Evolutionary conservation across 2,888 invertebrate genomes (phyloP).

Genomic region (Opisthograptis luteolata): DNA sequence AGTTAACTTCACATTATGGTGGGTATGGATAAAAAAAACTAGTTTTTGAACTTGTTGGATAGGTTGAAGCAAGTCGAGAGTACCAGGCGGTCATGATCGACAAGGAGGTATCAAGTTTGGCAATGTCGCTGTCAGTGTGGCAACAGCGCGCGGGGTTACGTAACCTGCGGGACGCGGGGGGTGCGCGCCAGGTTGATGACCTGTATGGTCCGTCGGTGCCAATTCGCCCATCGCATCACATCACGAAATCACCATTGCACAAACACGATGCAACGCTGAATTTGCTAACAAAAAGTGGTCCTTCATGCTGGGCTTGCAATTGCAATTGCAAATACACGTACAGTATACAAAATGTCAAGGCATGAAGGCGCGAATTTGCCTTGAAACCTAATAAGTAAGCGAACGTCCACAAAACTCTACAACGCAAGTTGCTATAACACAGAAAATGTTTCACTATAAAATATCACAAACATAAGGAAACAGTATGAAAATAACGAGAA

Average conservation of each 20-base stretch:
- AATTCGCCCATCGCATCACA: slow-evolving; percentile 79
- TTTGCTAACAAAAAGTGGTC: slow-evolving; percentile 51
- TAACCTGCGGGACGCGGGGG: slow-evolving; percentile 59
- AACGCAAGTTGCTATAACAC: not conserved
- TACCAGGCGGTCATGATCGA: slow-evolving; percentile 62
- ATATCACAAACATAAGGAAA: not conserved
- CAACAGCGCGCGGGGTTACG: slow-evolving; percentile 71
- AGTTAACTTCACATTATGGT: too few relatives aligned
- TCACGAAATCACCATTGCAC: slow-evolving; percentile 77
- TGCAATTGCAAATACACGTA: too few relatives aligned
- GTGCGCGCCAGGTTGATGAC: slow-evolving; percentile 70
- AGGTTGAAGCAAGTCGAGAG: slow-evolving; percentile 32
- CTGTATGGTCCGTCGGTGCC: slow-evolving; percentile 77
- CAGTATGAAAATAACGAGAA: slow-evolving; percentile 14
- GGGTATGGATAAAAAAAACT: slow-evolving; percentile 10
- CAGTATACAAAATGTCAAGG: slow-evolving; percentile 63
- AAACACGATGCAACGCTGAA: slow-evolving; percentile 55
- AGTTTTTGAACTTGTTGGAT: slow-evolving; percentile 30
- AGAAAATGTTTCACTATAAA: not conserved
- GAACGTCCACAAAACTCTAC: not conserved
- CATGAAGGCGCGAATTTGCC: slow-evolving; percentile 32
- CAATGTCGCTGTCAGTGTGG: slow-evolving; percentile 65
- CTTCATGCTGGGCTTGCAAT: slow-evolving; percentile 47
- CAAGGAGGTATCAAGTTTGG: slow-evolving; percentile 68
- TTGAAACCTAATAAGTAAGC: not conserved